These are phyloP conservation scores for Irena cyanogastra DNA, from an alignment of 2,113 vertebrate genomes.

Conservation along the genomic window DNA sequence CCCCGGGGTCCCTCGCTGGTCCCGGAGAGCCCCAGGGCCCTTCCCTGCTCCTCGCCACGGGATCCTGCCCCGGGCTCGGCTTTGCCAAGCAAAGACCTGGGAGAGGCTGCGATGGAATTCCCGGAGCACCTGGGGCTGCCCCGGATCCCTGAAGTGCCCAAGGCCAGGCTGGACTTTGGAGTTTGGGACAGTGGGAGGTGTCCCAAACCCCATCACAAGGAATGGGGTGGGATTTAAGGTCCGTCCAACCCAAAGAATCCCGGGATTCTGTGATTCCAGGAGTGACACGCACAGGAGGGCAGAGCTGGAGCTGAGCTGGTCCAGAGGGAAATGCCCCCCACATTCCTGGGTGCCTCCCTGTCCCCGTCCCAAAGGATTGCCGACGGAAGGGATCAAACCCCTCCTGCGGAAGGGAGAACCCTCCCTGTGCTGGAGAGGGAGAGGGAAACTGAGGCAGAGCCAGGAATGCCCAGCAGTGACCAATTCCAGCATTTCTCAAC, in stretches of 20 bases:
- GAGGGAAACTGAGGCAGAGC: neutral
- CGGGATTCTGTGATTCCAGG: neutral
- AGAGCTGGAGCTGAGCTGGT: neutral
- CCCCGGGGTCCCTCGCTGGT: too few relatives aligned
- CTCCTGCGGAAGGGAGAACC: neutral
- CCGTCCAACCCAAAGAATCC: neutral
- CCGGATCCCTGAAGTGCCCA: neutral
- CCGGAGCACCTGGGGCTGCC: neutral
- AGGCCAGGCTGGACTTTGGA: neutral
- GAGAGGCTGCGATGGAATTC: neutral
- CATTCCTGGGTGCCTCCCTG: neutral
- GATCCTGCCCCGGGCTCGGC: neutral
- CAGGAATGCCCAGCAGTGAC: neutral
- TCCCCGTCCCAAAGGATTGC: neutral
- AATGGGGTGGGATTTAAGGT: neutral
- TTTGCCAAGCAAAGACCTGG: too few relatives aligned
- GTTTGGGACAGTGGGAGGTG: neutral
- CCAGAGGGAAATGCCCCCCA: neutral
- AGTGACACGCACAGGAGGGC: neutral
- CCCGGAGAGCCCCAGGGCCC: too few relatives aligned
- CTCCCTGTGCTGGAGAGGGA: neutral
- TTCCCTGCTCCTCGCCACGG: fast-evolving
- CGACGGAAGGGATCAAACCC: neutral
- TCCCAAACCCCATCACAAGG: too few relatives aligned
- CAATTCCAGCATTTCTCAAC: neutral